These are phyloP conservation scores for Sebastiscus tertius DNA, from an alignment of 2,797 vertebrate genomes.

Conservation along the genomic window DNA sequence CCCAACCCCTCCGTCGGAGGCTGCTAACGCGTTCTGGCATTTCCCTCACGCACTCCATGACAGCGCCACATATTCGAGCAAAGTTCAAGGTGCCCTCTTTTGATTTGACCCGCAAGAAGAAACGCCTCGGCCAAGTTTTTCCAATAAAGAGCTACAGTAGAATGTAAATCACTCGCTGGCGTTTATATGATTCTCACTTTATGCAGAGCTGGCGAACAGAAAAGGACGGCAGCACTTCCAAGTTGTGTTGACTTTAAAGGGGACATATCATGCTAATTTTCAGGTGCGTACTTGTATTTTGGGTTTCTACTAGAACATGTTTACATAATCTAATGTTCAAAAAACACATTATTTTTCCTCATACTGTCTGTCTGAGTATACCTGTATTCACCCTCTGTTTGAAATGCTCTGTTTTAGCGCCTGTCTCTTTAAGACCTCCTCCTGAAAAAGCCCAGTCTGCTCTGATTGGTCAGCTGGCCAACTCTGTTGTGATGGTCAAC, in stretches of 20 bases:
- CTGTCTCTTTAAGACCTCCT: too few relatives aligned
- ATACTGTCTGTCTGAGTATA: too few relatives aligned
- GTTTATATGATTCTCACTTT: constrained; percentile 1
- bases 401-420: too few relatives aligned
- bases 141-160: constrained; percentile 26
- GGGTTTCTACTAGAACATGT: too few relatives aligned
- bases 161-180: constrained; percentile 43
- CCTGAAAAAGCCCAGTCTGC: too few relatives aligned
- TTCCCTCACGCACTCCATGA: constrained; percentile 42
- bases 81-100: constrained; percentile 63
- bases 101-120: constrained; percentile 45
- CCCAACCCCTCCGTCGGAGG: background rate
- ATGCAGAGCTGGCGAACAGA: background rate
- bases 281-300: too few relatives aligned
- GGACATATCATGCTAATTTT: background rate
- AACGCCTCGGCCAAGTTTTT: background rate
- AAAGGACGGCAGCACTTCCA: background rate
- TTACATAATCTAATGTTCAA: too few relatives aligned
- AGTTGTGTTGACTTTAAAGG: background rate
- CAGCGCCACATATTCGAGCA: constrained; percentile 29
- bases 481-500: too few relatives aligned
- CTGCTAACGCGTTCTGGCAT: constrained; percentile 61
- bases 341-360: too few relatives aligned
- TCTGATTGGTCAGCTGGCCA: too few relatives aligned
- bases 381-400: too few relatives aligned